Conservation (phyloP, 2,888 invertebrate species). For the Phymatocera aterrima region DNA sequence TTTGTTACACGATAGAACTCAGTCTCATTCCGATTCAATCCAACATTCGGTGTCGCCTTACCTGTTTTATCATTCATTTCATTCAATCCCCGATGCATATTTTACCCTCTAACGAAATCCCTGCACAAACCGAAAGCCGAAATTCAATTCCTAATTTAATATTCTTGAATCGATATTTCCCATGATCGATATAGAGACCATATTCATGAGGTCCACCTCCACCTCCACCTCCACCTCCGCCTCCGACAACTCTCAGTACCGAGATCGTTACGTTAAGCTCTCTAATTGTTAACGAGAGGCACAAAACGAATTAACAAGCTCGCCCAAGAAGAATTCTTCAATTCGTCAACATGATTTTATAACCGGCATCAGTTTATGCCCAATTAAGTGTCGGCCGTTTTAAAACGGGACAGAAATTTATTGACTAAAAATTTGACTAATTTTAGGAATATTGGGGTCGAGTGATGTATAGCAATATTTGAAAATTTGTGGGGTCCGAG, state of each 20-base stretch:
- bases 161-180: conserved; percentile 47
- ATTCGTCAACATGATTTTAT: conserved; percentile 19
- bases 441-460: neutral
- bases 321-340: neutral
- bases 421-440: neutral
- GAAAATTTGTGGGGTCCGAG: too few relatives aligned
- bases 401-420: neutral
- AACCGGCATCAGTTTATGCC: conserved; percentile 8
- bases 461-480: too few relatives aligned
- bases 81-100: conserved; percentile 38
- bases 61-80: conserved; percentile 42
- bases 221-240: neutral
- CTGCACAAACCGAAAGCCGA: conserved; percentile 5
- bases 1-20: neutral
- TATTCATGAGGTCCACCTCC: conserved; percentile 48
- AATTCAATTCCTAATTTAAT: conserved; percentile 48
- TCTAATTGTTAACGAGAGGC: conserved; percentile 39
- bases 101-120: conserved; percentile 38
- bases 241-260: neutral
- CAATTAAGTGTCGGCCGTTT: conserved; percentile 10
- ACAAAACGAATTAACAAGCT: conserved; percentile 31
- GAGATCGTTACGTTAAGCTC: conserved; percentile 11
- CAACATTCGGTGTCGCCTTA: neutral
- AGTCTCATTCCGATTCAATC: neutral
- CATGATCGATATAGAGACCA: conserved; percentile 31